Percentiles rank a stretch among this genome's conserved stretches.
Conservation (phyloP, 37 sponge, comb jelly and placozoan genomes). For the Aphrocallistes beatrix region DNA sequence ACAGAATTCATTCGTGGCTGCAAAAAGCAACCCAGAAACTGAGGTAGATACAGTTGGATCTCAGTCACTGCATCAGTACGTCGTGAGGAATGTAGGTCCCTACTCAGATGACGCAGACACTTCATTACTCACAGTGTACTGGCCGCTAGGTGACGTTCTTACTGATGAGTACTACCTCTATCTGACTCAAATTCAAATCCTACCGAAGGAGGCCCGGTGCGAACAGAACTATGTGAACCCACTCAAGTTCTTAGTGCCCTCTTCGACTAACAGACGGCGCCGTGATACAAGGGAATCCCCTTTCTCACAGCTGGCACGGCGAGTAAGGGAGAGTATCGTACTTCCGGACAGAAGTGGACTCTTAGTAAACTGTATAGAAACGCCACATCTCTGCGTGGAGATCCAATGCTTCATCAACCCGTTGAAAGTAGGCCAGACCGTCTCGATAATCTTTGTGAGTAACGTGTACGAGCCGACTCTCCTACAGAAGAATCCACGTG, state of each 20-base stretch:
- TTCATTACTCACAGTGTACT: neutral
- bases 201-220: neutral
- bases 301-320: neutral
- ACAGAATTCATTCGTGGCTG: neutral
- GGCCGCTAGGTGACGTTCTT: neutral
- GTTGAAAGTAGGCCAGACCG: neutral
- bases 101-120: neutral
- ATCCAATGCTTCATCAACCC: neutral
- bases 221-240: neutral
- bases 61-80: neutral
- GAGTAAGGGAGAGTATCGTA: neutral
- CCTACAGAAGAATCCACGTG: neutral
- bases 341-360: neutral
- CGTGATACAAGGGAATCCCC: neutral
- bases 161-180: neutral
- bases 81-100: neutral
- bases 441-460: neutral
- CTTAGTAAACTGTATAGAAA: neutral
- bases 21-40: neutral
- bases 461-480: neutral
- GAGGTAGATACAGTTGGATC: neutral
- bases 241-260: neutral
- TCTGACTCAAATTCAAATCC: neutral
- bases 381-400: neutral
- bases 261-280: neutral